Evolutionary conservation across 2,113 vertebrate genomes (phyloP), one percentile per base, ranked within the genome.

Genomic region (Lipophrys pholis): DNA sequence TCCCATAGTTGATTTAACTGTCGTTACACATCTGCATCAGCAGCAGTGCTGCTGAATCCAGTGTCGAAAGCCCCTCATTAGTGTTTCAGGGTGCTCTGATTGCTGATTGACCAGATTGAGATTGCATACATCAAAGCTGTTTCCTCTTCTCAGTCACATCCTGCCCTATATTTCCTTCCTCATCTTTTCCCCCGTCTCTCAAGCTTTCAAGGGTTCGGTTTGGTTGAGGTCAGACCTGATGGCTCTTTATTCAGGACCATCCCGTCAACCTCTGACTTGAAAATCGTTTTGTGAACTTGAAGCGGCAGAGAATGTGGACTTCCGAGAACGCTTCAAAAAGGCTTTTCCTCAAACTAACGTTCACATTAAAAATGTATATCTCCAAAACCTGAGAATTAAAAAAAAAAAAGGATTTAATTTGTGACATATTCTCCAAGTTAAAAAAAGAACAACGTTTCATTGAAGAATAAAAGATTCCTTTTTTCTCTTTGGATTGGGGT

Each of bases 71-170:
- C 75, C 72, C 65, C 78, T 93, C 85, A 85, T 92, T 89, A 91
- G 84, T 73, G 77, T 84, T 79, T 75, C 77, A 80, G 63, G 49
- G 61, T 17, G 11, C 63, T 79, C 72, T 87, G 90, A 92, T 90
- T 91, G 76, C 89, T 85, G 88, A 93, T 90, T 86, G 89, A 89
- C 79, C 87, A 84, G 73, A 70, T 40, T 83, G 73, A 75, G 11
- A 76, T 89, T 86, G 77, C 69, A 86, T 56, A 73, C 73, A 81
- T 78, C 76, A 78, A 80, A 84, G 75, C 62, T 59, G 59, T 88
- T 91, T 90, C 68, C 77, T 80, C 56, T 62, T 69, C 39, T 70
- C 17, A 84, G 50, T 80, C 81, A 82, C 63, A 78, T 81, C 76
- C 77, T 56, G 59, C 64, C 15, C 52, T 48, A 56, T 54, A 79